Conservation (phyloP, 2,113 vertebrate species). For the Aegithalos caudatus region DNA sequence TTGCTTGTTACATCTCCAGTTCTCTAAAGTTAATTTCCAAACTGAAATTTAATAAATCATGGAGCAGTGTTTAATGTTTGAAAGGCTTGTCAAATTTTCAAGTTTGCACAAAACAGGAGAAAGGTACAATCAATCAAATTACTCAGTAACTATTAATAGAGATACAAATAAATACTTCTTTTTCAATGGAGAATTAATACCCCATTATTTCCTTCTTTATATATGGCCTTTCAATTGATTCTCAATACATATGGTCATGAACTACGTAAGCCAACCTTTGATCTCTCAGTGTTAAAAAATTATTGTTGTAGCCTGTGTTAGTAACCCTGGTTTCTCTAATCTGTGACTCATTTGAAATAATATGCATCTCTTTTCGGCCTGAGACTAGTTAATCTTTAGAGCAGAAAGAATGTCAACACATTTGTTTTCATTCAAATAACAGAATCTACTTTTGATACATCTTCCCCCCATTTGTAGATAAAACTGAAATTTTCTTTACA, state of each 20-base stretch:
- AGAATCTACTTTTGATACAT: neutral
- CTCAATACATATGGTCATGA: neutral
- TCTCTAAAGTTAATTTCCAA: constrained; percentile 34
- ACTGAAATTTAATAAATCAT: neutral
- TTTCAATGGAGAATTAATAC: neutral
- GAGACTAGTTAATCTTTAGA: constrained; percentile 42
- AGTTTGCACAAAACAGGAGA: neutral
- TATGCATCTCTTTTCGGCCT: neutral
- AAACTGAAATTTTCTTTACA: neutral
- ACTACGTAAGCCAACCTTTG: neutral
- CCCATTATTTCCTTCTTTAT: neutral
- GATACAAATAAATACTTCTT: neutral
- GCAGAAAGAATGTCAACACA: neutral
- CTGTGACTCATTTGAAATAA: constrained; percentile 46
- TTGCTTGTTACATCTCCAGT: neutral
- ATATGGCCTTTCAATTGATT: neutral
- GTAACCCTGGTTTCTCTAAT: constrained; percentile 11
- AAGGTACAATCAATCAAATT: neutral
- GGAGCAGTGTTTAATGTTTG: constrained; percentile 16
- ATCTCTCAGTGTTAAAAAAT: neutral
- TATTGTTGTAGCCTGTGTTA: neutral
- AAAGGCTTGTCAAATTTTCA: neutral
- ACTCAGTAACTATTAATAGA: neutral
- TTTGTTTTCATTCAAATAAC: neutral
- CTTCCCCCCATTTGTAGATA: neutral